Percentiles rank a stretch among this genome's conserved stretches.
Evolutionary conservation across 2,113 vertebrate genomes (phyloP).

Genomic region (Coryphaenoides rupestris): DNA sequence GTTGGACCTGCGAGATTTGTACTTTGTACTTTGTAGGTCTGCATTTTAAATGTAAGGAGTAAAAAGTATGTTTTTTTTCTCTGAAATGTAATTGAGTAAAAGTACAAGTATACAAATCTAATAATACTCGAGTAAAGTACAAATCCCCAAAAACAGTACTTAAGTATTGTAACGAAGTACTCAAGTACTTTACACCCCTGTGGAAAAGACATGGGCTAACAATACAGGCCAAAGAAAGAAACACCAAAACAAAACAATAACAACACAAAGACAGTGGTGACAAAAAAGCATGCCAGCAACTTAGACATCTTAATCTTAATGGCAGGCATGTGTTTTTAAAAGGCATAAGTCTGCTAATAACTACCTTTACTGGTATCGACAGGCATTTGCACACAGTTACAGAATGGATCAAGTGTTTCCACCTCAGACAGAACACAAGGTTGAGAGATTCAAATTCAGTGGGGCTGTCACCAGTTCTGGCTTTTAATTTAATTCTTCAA

Average conservation of each 20-base stretch:
- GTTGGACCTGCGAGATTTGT: too few relatives aligned
- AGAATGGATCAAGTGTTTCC: constrained; percentile 40
- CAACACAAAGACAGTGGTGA: constrained; percentile 33
- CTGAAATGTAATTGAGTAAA: too few relatives aligned
- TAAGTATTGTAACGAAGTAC: too few relatives aligned
- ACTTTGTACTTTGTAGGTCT: too few relatives aligned
- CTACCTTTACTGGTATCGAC: constrained; percentile 19
- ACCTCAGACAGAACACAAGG: constrained; percentile 45
- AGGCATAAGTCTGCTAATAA: constrained; percentile 4
- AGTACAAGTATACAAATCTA: too few relatives aligned
- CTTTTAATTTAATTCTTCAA: too few relatives aligned
- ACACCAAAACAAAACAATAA: constrained; percentile 50
- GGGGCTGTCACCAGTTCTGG: constrained; percentile 66
- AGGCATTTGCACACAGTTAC: constrained; percentile 32
- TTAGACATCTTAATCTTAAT: constrained; percentile 14
- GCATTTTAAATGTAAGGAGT: too few relatives aligned
- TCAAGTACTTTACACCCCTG: too few relatives aligned
- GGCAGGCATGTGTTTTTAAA: constrained; percentile 34
- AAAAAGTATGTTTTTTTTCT: too few relatives aligned
- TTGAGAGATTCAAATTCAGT: constrained; percentile 57
- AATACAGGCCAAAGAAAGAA: constrained; percentile 54
- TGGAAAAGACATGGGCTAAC: constrained; percentile 60
- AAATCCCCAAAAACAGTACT: too few relatives aligned
- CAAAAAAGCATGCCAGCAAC: constrained; percentile 34
- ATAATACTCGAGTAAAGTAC: too few relatives aligned